These are phyloP conservation scores for Pyxicephalus adspersus DNA, from an alignment of 2,113 vertebrate genomes.

Conservation along the genomic window DNA sequence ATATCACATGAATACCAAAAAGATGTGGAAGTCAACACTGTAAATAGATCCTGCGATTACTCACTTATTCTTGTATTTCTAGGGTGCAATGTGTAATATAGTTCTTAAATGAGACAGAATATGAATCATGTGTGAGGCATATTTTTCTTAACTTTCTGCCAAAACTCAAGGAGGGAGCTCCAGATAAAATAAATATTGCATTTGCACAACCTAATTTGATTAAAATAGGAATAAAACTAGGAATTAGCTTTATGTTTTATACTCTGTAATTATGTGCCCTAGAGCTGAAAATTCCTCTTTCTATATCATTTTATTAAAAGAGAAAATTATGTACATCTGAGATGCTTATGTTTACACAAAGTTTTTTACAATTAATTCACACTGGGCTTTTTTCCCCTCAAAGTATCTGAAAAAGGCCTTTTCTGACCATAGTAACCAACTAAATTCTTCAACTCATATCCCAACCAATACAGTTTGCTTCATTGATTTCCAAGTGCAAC, in stretches of 20 bases:
- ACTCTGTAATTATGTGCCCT: conserved; percentile 24
- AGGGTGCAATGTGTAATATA: conserved; percentile 3
- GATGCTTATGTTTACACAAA: neutral
- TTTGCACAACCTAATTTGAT: conserved; percentile 34
- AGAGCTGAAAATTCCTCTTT: neutral
- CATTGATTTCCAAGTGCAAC: too few relatives aligned
- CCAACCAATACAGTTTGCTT: too few relatives aligned
- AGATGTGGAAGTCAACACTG: neutral
- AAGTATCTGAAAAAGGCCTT: too few relatives aligned
- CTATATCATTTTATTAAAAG: neutral
- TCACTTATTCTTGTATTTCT: neutral
- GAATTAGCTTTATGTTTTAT: conserved; percentile 7
- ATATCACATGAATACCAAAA: conserved; percentile 12
- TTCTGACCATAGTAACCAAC: too few relatives aligned
- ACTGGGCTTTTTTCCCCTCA: too few relatives aligned
- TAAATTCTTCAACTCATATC: too few relatives aligned
- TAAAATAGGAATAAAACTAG: conserved; percentile 33
- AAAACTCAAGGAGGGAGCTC: neutral
- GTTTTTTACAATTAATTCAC: too few relatives aligned
- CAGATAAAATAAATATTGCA: conserved; percentile 48
- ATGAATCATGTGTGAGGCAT: conserved; percentile 18
- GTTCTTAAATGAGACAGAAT: neutral
- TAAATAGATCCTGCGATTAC: conserved; percentile 11
- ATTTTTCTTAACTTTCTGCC: conserved; percentile 28
- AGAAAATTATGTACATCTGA: neutral